These are phyloP conservation scores for Drosophila flavopinicola DNA, from an alignment of 2,888 invertebrate species.

Conservation along the genomic window DNA sequence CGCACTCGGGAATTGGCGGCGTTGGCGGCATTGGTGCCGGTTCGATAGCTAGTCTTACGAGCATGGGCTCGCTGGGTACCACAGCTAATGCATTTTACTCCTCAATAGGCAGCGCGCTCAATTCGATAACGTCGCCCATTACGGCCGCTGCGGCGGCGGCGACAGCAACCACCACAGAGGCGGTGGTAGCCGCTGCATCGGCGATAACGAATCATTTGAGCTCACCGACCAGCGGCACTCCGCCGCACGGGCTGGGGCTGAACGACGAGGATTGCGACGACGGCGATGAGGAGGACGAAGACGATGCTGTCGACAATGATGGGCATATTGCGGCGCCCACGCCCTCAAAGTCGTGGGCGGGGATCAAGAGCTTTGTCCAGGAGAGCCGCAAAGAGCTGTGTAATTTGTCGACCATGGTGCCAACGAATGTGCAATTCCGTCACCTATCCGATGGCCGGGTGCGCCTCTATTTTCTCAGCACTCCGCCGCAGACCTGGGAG, in stretches of 20 bases:
- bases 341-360: slow-evolving; percentile 89
- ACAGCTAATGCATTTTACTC: slow-evolving; percentile 82
- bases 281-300: slow-evolving; percentile 74
- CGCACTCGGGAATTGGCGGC: slow-evolving; percentile 55
- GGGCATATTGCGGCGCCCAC: slow-evolving; percentile 74
- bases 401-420: slow-evolving; percentile 91
- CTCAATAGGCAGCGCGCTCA: slow-evolving; percentile 80
- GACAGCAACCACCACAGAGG: slow-evolving; percentile 80
- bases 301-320: slow-evolving; percentile 74
- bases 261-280: slow-evolving; percentile 77
- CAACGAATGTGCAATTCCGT: slow-evolving; percentile 92
- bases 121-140: slow-evolving; percentile 81
- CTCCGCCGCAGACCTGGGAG: slow-evolving; percentile 94
- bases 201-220: slow-evolving; percentile 82
- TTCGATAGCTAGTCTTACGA: slow-evolving; percentile 78
- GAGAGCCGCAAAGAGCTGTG: slow-evolving; percentile 92
- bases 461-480: slow-evolving; percentile 95
- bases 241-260: slow-evolving; percentile 70
- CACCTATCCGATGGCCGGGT: slow-evolving; percentile 91
- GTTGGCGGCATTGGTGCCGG: slow-evolving; percentile 58
- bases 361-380: slow-evolving; percentile 91
- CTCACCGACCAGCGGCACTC: slow-evolving; percentile 81
- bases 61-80: slow-evolving; percentile 78
- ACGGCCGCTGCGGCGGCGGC: slow-evolving; percentile 82
- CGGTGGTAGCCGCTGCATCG: slow-evolving; percentile 80